Base-by-base conservation (phyloP, 2,113 vertebrate species). In the Lynx canadensis region DNA sequence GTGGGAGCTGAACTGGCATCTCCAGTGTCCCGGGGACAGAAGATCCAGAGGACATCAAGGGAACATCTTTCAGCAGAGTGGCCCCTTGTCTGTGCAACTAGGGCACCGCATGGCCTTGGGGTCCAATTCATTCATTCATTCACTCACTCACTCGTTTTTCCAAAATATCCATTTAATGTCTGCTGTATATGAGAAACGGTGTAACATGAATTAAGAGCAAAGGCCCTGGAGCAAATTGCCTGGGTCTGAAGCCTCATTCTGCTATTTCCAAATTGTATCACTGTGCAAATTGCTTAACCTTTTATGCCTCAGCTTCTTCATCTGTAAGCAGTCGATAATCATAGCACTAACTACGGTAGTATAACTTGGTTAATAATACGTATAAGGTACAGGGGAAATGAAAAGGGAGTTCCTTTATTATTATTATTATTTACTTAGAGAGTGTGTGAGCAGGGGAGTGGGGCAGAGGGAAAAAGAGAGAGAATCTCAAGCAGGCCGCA, bases 1-100 rank as follows among this genome's bases (percentile, higher is more conserved):
- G 27, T 0, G 0, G 18, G 31, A 21, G 68, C 16, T 3, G 4
- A 29, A 16, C 27, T 4, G 12, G 27, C 21, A 29, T 27, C 41
- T n/a, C 19, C 1, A 3, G 25, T 1, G 36, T 41, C 65, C 31
- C 0, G 0, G 63, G 69, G 23, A 27, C 52, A 71, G 38, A 74
- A 41, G 15, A 14, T 29, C 29, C 3, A 0, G 48, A n/a, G 21
- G 33, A 31, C 10, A 38, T 4, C 14, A 78, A 73, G 83, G 36
- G 60, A 38, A 45, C 45, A 19, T 23, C 81, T 87, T 33, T 92
- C 13, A 4, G n/a, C 36, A 41, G 29, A 18, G 14, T 41, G 33
- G n/a, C 8, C 41, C 38, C 38, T 25, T n/a, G 66, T 31, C 79
- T 82, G 66, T 27, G 85, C 76, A 55, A 21, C 63, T 21, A n/a